Percentiles rank a stretch among this genome's conserved stretches.
phyloP scores from a whole-genome alignment of 2,113 vertebrate species.

The Oncorhynchus clarkii region DNA sequence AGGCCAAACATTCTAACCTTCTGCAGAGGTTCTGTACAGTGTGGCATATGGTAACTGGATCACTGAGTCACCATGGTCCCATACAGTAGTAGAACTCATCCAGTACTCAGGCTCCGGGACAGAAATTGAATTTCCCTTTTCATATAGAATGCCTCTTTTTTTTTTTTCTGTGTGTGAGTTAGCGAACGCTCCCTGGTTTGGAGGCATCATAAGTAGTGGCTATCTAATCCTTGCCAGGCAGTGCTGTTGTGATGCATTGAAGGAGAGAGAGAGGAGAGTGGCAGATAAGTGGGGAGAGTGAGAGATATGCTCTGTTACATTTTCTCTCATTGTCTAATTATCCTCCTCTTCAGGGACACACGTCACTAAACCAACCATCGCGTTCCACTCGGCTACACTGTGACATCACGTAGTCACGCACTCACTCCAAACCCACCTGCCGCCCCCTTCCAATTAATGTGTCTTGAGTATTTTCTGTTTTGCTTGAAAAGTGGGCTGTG shows the following conservation, averaged over 20 bases:
- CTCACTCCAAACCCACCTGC: background rate
- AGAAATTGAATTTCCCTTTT: too few species aligned
- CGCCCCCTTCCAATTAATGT: background rate
- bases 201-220: background rate
- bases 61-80: too few species aligned
- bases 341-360: conserved; percentile 11
- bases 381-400: background rate
- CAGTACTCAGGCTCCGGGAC: too few species aligned
- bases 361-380: background rate
- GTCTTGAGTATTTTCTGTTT: background rate
- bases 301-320: too few species aligned
- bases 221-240: conserved; percentile 8
- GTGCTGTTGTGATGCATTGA: background rate
- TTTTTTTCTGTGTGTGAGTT: too few species aligned
- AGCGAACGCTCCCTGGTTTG: too few species aligned
- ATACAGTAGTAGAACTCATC: too few species aligned
- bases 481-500: too few species aligned
- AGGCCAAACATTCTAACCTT: too few species aligned
- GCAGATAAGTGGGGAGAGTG: background rate
- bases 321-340: conserved; percentile 10
- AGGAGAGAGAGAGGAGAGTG: background rate
- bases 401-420: background rate
- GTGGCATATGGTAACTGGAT: too few species aligned
- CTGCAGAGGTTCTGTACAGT: too few species aligned
- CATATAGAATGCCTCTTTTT: too few species aligned